phyloP scores from a whole-genome alignment of 2,888 invertebrate genomes.

The Lepeophtheirus nordmannii region DNA sequence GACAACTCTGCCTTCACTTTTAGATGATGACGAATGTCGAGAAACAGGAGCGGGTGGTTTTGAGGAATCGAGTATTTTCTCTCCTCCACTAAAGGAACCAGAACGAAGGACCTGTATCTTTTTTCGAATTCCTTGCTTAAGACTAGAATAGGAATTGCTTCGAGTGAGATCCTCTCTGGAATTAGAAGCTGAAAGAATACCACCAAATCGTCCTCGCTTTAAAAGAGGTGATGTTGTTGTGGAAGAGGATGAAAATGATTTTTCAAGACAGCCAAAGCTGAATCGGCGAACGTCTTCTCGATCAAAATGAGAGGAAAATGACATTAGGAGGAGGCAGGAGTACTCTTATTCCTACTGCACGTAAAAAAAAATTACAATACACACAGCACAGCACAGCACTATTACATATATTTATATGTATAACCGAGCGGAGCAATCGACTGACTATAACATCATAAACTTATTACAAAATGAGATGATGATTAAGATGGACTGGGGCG shows the following conservation, averaged over 20 bases:
- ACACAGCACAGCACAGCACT: neutral
- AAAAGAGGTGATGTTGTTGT: neutral
- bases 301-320: neutral
- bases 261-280: neutral
- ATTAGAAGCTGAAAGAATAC: neutral
- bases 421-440: too few species aligned
- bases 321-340: neutral
- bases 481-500: neutral
- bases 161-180: neutral
- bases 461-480: too few species aligned
- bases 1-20: neutral
- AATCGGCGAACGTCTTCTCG: constrained; percentile 2
- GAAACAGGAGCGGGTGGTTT: neutral
- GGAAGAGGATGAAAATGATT: neutral
- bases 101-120: constrained; percentile 18
- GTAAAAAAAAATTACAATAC: neutral
- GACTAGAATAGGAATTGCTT: constrained; percentile 5
- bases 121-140: constrained; percentile 7
- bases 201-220: neutral
- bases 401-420: too few species aligned
- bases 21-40: too few species aligned
- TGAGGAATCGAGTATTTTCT: neutral
- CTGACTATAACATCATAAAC: too few species aligned
- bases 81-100: constrained; percentile 13
- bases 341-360: neutral